Evolutionary conservation across 2,888 invertebrate species (phyloP).

Genomic region (Sphaerophoria rueppellii): DNA sequence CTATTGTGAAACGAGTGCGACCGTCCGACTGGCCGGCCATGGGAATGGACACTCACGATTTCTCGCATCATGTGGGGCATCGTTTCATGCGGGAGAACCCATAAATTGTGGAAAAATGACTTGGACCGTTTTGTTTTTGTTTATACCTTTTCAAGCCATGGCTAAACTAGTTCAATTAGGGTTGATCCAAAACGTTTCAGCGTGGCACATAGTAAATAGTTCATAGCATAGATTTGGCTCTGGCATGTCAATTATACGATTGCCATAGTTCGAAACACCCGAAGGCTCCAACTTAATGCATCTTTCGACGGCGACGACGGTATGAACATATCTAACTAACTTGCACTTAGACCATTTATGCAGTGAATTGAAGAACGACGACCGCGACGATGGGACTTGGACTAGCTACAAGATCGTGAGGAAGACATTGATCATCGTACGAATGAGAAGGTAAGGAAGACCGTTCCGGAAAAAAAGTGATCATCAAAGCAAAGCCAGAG

Average conservation of each 20-base stretch:
- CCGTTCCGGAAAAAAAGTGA: constrained; percentile 9
- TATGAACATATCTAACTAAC: neutral
- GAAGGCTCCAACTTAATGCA: constrained; percentile 19
- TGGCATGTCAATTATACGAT: constrained; percentile 33
- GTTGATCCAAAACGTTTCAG: neutral
- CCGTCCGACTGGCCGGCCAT: constrained; percentile 11
- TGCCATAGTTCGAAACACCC: constrained; percentile 15
- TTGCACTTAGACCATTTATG: constrained; percentile 4
- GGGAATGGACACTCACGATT: constrained; percentile 64
- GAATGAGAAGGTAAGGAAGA: constrained; percentile 34
- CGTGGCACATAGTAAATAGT: neutral
- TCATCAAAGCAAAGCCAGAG: neutral
- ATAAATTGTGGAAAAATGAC: constrained; percentile 46
- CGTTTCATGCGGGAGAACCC: constrained; percentile 27
- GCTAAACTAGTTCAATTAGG: constrained; percentile 49
- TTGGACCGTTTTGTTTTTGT: constrained; percentile 21
- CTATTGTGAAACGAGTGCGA: too few species aligned
- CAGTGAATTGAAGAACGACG: constrained; percentile 5
- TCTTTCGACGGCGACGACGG: neutral
- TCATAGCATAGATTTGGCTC: constrained; percentile 20
- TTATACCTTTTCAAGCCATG: constrained; percentile 34
- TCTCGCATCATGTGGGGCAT: constrained; percentile 39
- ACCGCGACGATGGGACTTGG: neutral
- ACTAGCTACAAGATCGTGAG: constrained; percentile 34
- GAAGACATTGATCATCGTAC: constrained; percentile 63